Base-by-base conservation (phyloP, 2,113 vertebrate genomes). In the Phoenicopterus ruber region DNA sequence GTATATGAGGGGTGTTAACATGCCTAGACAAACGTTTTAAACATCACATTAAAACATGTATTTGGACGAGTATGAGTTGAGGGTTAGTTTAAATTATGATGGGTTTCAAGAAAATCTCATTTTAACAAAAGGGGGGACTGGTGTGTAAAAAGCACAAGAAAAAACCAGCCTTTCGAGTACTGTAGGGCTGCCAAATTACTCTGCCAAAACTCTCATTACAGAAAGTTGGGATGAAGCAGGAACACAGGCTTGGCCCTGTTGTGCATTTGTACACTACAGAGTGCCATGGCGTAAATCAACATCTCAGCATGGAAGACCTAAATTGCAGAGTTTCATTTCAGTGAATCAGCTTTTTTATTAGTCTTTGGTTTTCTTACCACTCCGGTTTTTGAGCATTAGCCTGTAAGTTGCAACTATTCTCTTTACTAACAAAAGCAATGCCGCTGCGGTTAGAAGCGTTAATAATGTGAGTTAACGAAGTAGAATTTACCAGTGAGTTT, bases 1-100 rank as follows among this genome's bases (percentile, higher is more conserved):
- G 95, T 89, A 66, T 32, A 50, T 0, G 1, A 91, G 24, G 73
- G 32, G n/a, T 80, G 57, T 82, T 91, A 94, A 80, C 78, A 65
- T 3, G 16, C 42, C 62, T 69, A 79, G 62, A 86, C 73, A 94
- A 93, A 78, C 52, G 91, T 97, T 94, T 95, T 70, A 49, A 88
- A 69, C 25, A 84, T 25, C 54, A n/a, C 47, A 70, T 85, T 85
- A 70, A 92, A 87, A 92, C 71, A 72, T n/a, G 52, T 67, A 21
- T 74, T 95, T 84, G 49, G 50, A 78, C 0, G 6, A 82, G 85
- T 87, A 76, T 17, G 49, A 90, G 58, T 58, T 87, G 58, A 57
- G 62, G 4, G 11, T 61, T 92, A 50, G 21, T 77, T 89, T 91
- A 91, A 82, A 95, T 85, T 77, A 66, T 62, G 55, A 62, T 36